Base-by-base conservation (phyloP, 2,888 invertebrate genomes). In the Venusia cambrica region DNA sequence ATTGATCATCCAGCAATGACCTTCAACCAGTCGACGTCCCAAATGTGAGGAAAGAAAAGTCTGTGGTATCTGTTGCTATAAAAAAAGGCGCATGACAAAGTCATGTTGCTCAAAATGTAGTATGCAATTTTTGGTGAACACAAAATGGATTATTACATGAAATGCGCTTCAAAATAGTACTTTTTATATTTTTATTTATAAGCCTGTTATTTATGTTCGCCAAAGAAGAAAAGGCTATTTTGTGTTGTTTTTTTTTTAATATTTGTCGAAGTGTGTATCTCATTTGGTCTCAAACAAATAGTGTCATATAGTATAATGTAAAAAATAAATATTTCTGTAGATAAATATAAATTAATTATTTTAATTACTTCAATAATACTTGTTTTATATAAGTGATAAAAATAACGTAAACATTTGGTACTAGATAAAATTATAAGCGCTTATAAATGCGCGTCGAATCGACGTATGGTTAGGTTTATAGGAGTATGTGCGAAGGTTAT, bases 21-120 rank as follows among this genome's bases (percentile, higher is more conserved):
- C 27, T 27, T 17, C 27, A 27, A 27, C 27, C 27, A 27, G 28
- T 28, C 18, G 28, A 28, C 2, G 28, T 4, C 8, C 22, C 22
- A 22, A 31, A 24, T 31, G 24, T 22, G 8, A 31, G 21, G 13
- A 31, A 22, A 16, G 22, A 31, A 16, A 20, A 29, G 16, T 24
- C 21, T 22, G 22, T 24, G 31, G 22, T 25, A 9, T 33, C 13
- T 33, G 25, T 31, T 31, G 22, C 31, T 31, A 31, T 6, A 24
- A 31, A 32, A n/a, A 32, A 25, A 32, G 32, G 25, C 32, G 25
- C 24, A 32, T 32, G 18, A 32, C 32, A 32, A 32, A 19, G 25
- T 32, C 32, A 32, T 25, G 19, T 19, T 32, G 32, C 32, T 24
- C 32, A 25, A 31, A 31, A 22, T 31, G 31, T 31, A 31, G 14